Percentiles rank a stretch among this genome's conserved stretches.
These are phyloP conservation scores for Isurus oxyrinchus DNA, from an alignment of 2,113 vertebrate species.

Conservation along the genomic window DNA sequence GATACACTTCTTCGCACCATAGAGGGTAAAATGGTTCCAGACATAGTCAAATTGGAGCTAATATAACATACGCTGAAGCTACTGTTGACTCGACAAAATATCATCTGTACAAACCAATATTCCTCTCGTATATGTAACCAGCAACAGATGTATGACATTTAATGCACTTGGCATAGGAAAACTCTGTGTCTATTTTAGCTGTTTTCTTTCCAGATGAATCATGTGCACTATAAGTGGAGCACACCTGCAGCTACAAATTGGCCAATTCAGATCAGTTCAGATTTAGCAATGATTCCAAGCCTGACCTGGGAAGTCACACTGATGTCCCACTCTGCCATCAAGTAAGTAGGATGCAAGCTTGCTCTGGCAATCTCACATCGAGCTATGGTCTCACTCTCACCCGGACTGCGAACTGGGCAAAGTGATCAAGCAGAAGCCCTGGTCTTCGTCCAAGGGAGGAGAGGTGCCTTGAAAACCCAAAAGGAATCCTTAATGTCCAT, in stretches of 20 bases:
- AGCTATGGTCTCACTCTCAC: too few relatives aligned
- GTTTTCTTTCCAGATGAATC: background rate
- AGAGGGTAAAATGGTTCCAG: background rate
- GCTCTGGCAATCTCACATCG: too few relatives aligned
- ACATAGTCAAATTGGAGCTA: background rate
- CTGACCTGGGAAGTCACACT: too few relatives aligned
- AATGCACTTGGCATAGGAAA: background rate
- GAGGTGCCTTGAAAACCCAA: too few relatives aligned
- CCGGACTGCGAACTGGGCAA: too few relatives aligned
- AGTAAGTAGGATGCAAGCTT: too few relatives aligned
- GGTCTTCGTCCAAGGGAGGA: too few relatives aligned
- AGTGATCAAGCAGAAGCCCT: too few relatives aligned
- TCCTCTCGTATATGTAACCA: background rate
- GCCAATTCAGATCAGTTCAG: background rate
- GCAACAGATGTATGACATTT: background rate
- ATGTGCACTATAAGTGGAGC: background rate
- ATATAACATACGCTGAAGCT: background rate
- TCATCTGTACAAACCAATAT: background rate
- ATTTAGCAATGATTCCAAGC: too few relatives aligned
- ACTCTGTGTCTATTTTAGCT: background rate
- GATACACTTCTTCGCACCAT: background rate
- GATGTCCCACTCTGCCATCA: too few relatives aligned
- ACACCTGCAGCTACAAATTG: background rate
- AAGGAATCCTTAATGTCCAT: too few relatives aligned
- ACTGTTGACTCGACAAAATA: background rate